Evolutionary conservation across 1,140 invertebrate genomes (phyloP), one percentile per base, ranked within the genome.

Genomic region (Spodoptera litura): DNA sequence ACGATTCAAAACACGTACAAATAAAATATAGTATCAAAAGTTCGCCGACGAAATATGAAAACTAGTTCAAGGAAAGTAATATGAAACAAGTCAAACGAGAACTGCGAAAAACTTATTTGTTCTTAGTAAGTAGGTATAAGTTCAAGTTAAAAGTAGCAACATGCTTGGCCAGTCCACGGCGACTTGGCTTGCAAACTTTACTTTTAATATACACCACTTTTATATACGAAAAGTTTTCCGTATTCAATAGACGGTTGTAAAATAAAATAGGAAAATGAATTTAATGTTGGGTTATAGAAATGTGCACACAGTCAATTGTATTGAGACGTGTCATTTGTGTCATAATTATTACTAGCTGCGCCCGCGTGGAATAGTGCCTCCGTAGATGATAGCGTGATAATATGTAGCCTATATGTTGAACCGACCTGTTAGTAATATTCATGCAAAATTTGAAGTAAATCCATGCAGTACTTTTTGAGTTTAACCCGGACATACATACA

Each of bases 41-140:
- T 49, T 10, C 10, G 25, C 4, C 15, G 13, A 31, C 25, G 62
- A 44, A 66, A 66, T 72, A 72, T 58, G 27, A 20, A 38, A 58
- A 51, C 70, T 55, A 51, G 51, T 12, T 4, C 20, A 70, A 70
- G 52, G 66, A 70, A 53, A 70, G 25, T 70, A 70, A 53, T 52
- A 70, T 70, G 49, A 27, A 52, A 70, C 66, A 53, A 70, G 49
- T 70, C 44, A 70, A 70, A 66, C 38, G 49, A 1, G 66, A 53
- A 68, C 49, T 27, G 13, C 3, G 66, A n/a, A 53, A 66, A 70
- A 70, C 66, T 49, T 66, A 38, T 49, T 66, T 66, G 38, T 66
- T 72, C 25, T 13, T 52, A 27, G 20, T 51, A 68, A 27, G 49
- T 51, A 68, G 13, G 49, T 51, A 68, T 27, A 31, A 13, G 20